These are phyloP conservation scores for Penaeus japonicus DNA, from an alignment of 1,140 invertebrate species.

Conservation along the genomic window DNA sequence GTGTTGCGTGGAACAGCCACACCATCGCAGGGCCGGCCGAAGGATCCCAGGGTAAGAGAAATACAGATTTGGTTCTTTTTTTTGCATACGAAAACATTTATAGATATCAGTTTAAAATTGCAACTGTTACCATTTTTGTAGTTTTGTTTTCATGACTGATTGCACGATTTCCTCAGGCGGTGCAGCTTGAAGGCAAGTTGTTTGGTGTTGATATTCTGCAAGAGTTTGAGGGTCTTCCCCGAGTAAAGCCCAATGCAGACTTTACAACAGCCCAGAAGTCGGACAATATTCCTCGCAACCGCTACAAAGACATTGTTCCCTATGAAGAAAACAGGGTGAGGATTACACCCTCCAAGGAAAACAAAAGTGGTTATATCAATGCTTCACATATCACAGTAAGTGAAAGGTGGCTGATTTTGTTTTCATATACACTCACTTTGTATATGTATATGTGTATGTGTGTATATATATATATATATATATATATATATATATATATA, in stretches of 20 bases:
- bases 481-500: no score
- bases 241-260: slow-evolving; percentile 75
- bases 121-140: not conserved
- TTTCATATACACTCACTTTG: not conserved
- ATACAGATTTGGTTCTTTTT: slow-evolving; percentile 44
- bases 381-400: slow-evolving; percentile 83
- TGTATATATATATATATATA: no score
- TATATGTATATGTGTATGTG: not conserved
- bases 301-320: slow-evolving; percentile 77
- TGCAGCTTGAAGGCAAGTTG: slow-evolving; percentile 81
- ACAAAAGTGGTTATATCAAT: slow-evolving; percentile 88
- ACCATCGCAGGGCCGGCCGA: not conserved
- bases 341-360: slow-evolving; percentile 78
- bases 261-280: slow-evolving; percentile 74
- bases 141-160: not conserved
- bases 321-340: slow-evolving; percentile 88
- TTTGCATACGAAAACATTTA: not conserved
- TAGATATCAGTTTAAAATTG: not conserved
- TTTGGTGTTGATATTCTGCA: slow-evolving; percentile 81
- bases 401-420: slow-evolving; percentile 20
- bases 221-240: slow-evolving; percentile 87
- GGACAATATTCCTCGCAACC: slow-evolving; percentile 71
- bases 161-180: slow-evolving; percentile 71
- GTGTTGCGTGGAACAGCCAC: slow-evolving; percentile 30
- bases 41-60: slow-evolving; percentile 36